Evolutionary conservation across 2,888 invertebrate genomes (phyloP).

Genomic region (Ctena decussata): DNA sequence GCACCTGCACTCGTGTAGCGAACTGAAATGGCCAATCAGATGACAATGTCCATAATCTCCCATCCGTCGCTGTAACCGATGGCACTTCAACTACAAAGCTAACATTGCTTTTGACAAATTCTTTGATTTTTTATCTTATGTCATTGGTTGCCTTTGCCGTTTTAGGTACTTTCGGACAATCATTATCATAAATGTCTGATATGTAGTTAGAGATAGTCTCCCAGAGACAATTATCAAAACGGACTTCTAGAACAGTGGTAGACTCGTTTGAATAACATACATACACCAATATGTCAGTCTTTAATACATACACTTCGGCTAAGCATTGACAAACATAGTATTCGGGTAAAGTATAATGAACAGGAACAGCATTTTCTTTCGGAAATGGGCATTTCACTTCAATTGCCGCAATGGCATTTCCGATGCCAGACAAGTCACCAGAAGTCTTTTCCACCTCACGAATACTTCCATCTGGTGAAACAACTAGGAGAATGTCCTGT

Average conservation of each 20-base stretch:
- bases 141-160: background rate
- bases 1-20: too few species aligned
- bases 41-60: background rate
- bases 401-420: background rate
- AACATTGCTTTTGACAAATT: conserved; percentile 17
- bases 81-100: background rate
- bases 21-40: background rate
- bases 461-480: conserved; percentile 53
- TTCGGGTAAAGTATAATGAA: conserved; percentile 39
- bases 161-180: background rate
- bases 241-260: conserved; percentile 27
- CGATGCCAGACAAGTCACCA: background rate
- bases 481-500: conserved; percentile 5
- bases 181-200: conserved; percentile 7
- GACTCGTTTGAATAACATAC: conserved; percentile 38
- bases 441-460: background rate
- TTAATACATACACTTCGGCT: conserved; percentile 44
- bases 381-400: conserved; percentile 54
- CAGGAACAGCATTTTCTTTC: conserved; percentile 2
- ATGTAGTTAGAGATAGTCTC: background rate
- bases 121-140: background rate
- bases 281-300: conserved; percentile 25
- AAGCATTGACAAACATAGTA: conserved; percentile 37
- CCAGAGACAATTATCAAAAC: background rate
- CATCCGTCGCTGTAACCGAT: background rate